Evolutionary conservation across 30 jellyfish, hydroid and myxozoan genomes (phyloP).

Genomic region (Chironex yamaguchii): DNA sequence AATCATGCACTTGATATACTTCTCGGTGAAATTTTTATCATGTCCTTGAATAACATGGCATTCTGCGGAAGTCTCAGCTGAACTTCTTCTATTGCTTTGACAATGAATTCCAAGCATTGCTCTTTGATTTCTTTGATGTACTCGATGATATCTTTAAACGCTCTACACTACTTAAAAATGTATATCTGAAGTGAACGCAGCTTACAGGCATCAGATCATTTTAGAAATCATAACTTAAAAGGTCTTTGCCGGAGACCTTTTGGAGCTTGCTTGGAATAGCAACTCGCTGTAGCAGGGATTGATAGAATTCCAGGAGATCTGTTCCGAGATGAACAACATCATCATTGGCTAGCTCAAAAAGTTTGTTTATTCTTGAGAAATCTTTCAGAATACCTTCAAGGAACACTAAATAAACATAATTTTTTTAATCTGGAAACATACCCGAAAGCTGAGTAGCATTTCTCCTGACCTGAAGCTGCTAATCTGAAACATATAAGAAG

Average conservation of each 20-base stretch:
- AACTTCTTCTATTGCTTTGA: conserved; percentile 47
- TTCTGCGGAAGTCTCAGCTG: conserved; percentile 32
- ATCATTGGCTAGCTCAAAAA: conserved; percentile 6
- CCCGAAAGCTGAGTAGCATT: no score
- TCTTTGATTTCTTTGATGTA: conserved; percentile 5
- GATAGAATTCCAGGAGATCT: conserved; percentile 22
- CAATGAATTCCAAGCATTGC: conserved; percentile 30
- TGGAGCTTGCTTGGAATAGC: neutral
- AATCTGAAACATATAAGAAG: no score
- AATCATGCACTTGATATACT: conserved; percentile 11
- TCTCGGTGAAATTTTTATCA: conserved; percentile 31
- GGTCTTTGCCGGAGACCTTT: conserved; percentile 16
- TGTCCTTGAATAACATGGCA: conserved; percentile 23
- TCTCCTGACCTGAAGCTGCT: no score
- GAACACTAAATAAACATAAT: no score
- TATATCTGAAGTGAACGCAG: conserved; percentile 36
- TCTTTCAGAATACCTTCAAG: conserved; percentile 23
- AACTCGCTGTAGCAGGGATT: conserved; percentile 19
- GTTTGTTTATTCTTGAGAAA: conserved; percentile 17
- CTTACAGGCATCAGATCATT: conserved; percentile 44
- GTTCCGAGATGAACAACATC: conserved; percentile 27
- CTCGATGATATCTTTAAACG: conserved; percentile 11
- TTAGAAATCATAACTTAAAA: conserved; percentile 32
- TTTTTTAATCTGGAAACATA: no score
- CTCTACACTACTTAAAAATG: conserved; percentile 57